A percentile compares a stretch with the other conserved stretches of the same genome.
These are phyloP conservation scores for Pseudanteris insignis DNA, from an alignment of 2,888 invertebrate species.

Conservation along the genomic window DNA sequence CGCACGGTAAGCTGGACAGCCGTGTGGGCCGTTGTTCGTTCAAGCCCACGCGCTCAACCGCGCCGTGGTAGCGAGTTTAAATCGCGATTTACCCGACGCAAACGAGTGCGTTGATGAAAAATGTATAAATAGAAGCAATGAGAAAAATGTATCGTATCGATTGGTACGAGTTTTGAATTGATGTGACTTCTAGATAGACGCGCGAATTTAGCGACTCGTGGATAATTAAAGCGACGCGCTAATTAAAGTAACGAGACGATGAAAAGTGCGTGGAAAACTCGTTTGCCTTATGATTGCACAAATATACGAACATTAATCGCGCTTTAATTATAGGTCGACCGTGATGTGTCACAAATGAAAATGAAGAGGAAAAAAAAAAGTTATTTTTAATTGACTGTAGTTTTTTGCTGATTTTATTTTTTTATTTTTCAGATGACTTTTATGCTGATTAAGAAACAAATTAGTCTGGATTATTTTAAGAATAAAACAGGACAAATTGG, in stretches of 20 bases:
- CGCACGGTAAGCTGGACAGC: constrained; percentile 20
- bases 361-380: too few species aligned
- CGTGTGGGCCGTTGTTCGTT: constrained; percentile 32
- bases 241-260: background rate
- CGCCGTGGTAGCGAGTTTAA: constrained; percentile 13
- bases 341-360: background rate
- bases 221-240: too few species aligned
- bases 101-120: constrained; percentile 13
- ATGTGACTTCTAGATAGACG: too few species aligned
- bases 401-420: too few species aligned
- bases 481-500: too few species aligned
- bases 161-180: too few species aligned
- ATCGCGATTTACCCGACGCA: constrained; percentile 22
- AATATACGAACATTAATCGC: constrained; percentile 1
- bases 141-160: constrained; percentile 1
- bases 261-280: constrained; percentile 1
- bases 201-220: too few species aligned
- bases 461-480: too few species aligned
- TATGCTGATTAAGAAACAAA: too few species aligned
- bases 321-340: background rate
- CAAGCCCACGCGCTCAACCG: constrained; percentile 25
- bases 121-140: background rate
- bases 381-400: too few species aligned
- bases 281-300: constrained; percentile 4
- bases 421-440: too few species aligned